Percentiles rank a stretch among this genome's conserved stretches.
Evolutionary conservation across 2,113 vertebrate species (phyloP).

Genomic region (Scophthalmus maximus): DNA sequence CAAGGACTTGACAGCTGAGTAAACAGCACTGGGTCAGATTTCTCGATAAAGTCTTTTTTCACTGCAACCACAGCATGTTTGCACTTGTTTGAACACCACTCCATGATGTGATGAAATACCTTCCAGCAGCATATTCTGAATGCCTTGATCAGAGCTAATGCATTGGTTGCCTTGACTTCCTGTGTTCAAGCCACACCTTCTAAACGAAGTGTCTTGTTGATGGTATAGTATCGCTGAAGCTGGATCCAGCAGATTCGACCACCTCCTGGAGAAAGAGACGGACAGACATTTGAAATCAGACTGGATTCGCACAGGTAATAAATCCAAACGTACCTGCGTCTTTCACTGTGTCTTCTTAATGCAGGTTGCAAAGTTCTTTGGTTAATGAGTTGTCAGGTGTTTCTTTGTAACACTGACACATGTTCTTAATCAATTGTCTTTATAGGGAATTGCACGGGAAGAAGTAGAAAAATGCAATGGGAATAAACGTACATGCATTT

Average conservation of each 20-base stretch:
- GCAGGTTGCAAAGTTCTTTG: not conserved
- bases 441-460: not conserved
- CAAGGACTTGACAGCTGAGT: too few species aligned
- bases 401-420: not conserved
- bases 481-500: not conserved
- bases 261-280: not conserved
- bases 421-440: not conserved
- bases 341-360: not conserved
- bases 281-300: not conserved
- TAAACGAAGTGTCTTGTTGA: too few species aligned
- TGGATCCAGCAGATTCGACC: not conserved
- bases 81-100: not conserved
- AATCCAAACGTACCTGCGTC: not conserved
- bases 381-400: not conserved
- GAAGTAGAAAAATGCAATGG: not conserved
- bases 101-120: too few species aligned
- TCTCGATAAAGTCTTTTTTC: not conserved
- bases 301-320: not conserved
- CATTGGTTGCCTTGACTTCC: not conserved
- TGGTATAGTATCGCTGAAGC: not conserved
- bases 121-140: not conserved
- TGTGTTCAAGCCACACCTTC: not conserved
- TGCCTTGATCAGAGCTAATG: not conserved
- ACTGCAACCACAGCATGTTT: not conserved
- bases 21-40: not conserved